A percentile compares a stretch with the other conserved stretches of the same genome.
Evolutionary conservation across 30 jellyfish, hydroid and myxozoan species (phyloP).

Genomic region (Aurelia sp.): DNA sequence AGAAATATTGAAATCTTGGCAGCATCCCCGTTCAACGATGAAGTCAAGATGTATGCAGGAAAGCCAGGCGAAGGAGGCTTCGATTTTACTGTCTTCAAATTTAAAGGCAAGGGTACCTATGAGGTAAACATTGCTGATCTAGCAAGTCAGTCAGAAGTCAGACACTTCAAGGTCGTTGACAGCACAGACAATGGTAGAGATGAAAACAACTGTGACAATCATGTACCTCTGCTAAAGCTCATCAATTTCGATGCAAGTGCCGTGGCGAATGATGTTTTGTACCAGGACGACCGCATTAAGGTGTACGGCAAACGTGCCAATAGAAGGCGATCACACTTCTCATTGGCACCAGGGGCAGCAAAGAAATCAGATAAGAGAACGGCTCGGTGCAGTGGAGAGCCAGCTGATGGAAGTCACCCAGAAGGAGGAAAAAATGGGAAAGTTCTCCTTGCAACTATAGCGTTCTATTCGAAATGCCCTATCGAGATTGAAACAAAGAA

Average conservation of each 20-base stretch:
- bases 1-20: constrained; percentile 4
- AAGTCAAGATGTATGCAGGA: constrained; percentile 3
- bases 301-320: background rate
- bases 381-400: constrained; percentile 7
- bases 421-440: constrained; percentile 11
- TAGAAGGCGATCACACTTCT: background rate
- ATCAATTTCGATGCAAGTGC: background rate
- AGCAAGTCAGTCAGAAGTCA: background rate
- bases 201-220: background rate
- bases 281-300: background rate
- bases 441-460: constrained; percentile 1
- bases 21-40: constrained; percentile 10
- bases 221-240: background rate
- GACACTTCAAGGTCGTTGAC: constrained; percentile 19
- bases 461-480: constrained; percentile 3
- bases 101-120: constrained; percentile 16
- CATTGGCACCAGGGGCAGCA: background rate
- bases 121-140: background rate
- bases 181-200: constrained; percentile 5
- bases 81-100: constrained; percentile 23
- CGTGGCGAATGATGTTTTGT: constrained; percentile 18
- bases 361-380: background rate
- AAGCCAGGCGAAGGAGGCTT: constrained; percentile 6
- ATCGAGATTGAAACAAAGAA: background rate
- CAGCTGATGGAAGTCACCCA: constrained; percentile 19